phyloP scores from a whole-genome alignment of 2,797 vertebrate genomes.

The Chelon labrosus region DNA sequence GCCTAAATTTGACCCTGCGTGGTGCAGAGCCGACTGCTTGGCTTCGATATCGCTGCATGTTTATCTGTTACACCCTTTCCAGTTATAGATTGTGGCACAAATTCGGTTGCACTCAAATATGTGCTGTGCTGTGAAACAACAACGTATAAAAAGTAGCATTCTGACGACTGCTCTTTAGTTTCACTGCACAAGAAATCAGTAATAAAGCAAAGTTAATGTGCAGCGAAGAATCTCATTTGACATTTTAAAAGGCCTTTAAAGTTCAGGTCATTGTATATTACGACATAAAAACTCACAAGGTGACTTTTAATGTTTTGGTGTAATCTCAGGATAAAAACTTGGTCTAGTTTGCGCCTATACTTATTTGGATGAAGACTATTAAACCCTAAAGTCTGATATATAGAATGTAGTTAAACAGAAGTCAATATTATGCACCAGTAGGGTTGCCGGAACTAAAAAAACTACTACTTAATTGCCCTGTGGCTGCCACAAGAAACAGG shows the following conservation, averaged over 20 bases:
- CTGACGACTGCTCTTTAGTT: not conserved
- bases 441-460: too few species aligned
- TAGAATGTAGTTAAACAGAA: too few species aligned
- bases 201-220: not conserved
- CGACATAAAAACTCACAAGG: not conserved
- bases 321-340: not conserved
- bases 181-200: not conserved
- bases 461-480: too few species aligned
- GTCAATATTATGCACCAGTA: too few species aligned
- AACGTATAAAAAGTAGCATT: not conserved
- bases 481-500: too few species aligned
- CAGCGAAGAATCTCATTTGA: not conserved
- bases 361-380: not conserved
- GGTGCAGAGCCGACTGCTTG: not conserved
- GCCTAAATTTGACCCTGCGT: not conserved
- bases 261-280: not conserved
- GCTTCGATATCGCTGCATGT: constrained; percentile 2
- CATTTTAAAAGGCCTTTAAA: constrained; percentile 4
- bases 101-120: not conserved
- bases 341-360: not conserved
- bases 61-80: not conserved
- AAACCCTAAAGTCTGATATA: too few species aligned
- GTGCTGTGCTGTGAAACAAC: not conserved
- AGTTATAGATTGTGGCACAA: not conserved
- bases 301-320: not conserved